phyloP scores from a whole-genome alignment of 2,797 vertebrate species.

The Spatula clypeata region DNA sequence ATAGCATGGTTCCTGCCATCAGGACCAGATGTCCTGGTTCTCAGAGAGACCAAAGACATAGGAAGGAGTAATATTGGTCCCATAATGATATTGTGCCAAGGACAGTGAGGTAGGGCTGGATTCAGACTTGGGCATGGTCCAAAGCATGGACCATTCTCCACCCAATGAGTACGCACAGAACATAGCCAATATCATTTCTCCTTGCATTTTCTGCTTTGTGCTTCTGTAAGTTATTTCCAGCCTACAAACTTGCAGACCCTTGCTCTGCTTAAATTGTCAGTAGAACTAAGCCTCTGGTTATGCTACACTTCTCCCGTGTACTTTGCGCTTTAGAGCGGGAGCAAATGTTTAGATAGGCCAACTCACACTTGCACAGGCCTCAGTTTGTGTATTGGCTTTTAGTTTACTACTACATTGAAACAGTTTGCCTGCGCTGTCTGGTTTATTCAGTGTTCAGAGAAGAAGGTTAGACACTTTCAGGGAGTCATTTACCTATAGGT shows the following conservation, averaged over 20 bases:
- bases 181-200: not conserved
- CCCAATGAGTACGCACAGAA: fast-evolving
- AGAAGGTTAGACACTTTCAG: not conserved
- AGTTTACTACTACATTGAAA: not conserved
- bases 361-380: not conserved
- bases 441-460: not conserved
- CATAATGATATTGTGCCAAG: not conserved
- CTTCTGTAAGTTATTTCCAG: not conserved
- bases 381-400: not conserved
- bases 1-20: not conserved
- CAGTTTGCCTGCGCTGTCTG: not conserved
- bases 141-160: not conserved
- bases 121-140: fast-evolving
- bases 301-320: not conserved
- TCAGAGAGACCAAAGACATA: not conserved
- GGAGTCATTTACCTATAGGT: not conserved
- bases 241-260: not conserved
- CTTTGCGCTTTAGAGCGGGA: not conserved
- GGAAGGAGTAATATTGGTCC: not conserved
- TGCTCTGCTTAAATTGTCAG: not conserved
- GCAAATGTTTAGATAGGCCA: not conserved
- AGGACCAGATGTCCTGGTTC: too few species aligned
- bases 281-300: not conserved
- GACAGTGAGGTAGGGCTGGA: not conserved
- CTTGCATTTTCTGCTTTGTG: not conserved